Evolutionary conservation across 2,113 vertebrate genomes (phyloP), one percentile per base, ranked within the genome.

Genomic region (Hippopotamus amphibius): DNA sequence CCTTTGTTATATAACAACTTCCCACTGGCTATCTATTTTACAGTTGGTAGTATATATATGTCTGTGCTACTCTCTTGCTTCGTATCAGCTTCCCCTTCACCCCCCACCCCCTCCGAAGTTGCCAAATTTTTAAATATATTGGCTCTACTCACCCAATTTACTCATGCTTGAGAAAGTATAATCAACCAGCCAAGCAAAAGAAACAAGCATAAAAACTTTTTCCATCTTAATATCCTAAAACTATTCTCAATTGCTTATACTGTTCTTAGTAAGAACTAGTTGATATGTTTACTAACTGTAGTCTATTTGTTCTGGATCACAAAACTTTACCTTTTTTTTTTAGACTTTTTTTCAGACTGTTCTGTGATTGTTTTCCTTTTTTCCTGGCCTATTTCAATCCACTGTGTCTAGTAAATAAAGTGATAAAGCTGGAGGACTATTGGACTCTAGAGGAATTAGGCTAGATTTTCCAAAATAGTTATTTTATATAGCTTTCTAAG

Each of bases 361-460:
- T 85, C 57, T 5, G 6, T 66, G 61, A 63, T 82, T 76, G 0
- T 76, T 65, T 69, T 76, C 59, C 48, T 80, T 41, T 93, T 43
- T 53, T 63, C 24, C 37, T 95, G 28, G 19, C 13, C 53, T 41
- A 4, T 72, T 97, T 95, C 61, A 88, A 94, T 93, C 55, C 11
- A 59, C 55, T 66, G 3, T 77, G 9, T 94, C 90, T 77, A 46
- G 50, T 59, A 96, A 98, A 97, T 89, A 72, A 88, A 88, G 10
- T 96, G 3, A 83, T 84, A 95, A 68, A 88, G 22, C 41, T 81
- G 21, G 26, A 63, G 7, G 89, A 79, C 33, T 87, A 63, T 46
- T 48, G 28, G 28, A 37, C 48, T 93, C 68, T 80, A 24, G 43
- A 59, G 41, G n/a, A 97, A 92, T 93, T 94, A 91, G 12, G 26